Percentiles rank a stretch among this genome's conserved stretches.
These are phyloP conservation scores for Rhaphigaster nebulosa DNA, from an alignment of 2,888 invertebrate species.

Conservation along the genomic window DNA sequence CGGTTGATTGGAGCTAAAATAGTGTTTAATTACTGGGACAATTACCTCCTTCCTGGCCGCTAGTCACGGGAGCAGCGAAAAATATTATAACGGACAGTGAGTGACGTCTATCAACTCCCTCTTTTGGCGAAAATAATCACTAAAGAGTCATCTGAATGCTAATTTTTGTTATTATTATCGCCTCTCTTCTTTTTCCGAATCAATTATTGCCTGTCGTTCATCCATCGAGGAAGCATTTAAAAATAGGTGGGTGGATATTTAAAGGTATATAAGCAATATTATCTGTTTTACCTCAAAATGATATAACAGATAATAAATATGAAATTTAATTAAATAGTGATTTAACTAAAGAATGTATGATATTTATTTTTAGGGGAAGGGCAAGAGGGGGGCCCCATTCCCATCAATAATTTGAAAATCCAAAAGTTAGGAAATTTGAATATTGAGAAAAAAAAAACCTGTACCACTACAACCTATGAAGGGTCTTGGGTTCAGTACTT, in stretches of 20 bases:
- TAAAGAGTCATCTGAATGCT: constrained; percentile 14
- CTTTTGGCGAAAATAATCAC: neutral
- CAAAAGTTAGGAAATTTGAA: too few relatives aligned
- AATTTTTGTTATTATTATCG: constrained; percentile 14
- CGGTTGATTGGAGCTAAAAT: constrained; percentile 13
- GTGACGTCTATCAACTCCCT: neutral
- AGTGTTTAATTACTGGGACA: neutral
- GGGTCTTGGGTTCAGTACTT: too few relatives aligned
- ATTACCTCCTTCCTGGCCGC: constrained; percentile 9
- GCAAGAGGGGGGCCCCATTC: too few relatives aligned
- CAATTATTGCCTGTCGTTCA: neutral
- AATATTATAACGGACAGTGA: neutral
- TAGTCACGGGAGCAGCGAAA: neutral
- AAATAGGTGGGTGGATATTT: neutral
- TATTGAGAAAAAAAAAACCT: too few relatives aligned
- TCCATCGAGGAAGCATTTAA: neutral
- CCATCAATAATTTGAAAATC: too few relatives aligned
- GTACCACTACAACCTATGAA: too few relatives aligned
- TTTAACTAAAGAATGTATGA: too few relatives aligned
- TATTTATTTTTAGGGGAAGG: too few relatives aligned
- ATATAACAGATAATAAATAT: too few relatives aligned
- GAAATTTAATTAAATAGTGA: too few relatives aligned
- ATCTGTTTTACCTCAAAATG: too few relatives aligned
- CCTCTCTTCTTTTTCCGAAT: neutral
- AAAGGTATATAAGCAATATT: neutral